Percentiles rank a stretch among this genome's conserved stretches.
Evolutionary conservation across 2,797 vertebrate genomes (phyloP).

Genomic region (Enteromius trimaculatus): DNA sequence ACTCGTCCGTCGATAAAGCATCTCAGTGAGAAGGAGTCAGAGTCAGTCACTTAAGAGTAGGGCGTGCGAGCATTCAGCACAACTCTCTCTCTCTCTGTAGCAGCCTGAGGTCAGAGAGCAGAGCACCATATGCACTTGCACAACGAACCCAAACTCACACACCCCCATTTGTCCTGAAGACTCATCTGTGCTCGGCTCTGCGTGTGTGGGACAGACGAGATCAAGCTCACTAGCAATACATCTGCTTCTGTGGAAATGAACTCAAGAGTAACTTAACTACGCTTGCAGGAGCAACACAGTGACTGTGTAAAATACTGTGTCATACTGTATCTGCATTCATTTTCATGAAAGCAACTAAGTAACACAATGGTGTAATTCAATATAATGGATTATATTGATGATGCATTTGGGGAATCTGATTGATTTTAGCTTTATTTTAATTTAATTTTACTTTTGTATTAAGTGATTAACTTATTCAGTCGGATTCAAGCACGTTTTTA

Average conservation of each 20-base stretch:
- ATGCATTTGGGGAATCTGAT: neutral
- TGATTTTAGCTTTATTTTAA: neutral
- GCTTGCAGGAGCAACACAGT: neutral
- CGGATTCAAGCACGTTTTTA: neutral
- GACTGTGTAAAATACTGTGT: neutral
- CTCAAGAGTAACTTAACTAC: neutral
- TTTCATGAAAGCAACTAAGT: neutral
- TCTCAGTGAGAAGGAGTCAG: slow-evolving; percentile 1
- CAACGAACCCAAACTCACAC: slow-evolving; percentile 69
- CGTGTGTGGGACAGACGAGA: slow-evolving; percentile 14
- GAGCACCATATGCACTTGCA: slow-evolving; percentile 78
- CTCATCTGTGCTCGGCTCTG: slow-evolving; percentile 52
- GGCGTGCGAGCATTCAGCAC: slow-evolving; percentile 4
- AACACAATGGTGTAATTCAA: neutral
- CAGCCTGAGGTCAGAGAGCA: slow-evolving; percentile 71
- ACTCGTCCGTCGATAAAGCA: slow-evolving; percentile 18
- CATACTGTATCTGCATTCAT: neutral
- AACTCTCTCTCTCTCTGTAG: slow-evolving; percentile 40
- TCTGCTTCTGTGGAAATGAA: slow-evolving; percentile 2
- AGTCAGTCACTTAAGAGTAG: slow-evolving; percentile 53
- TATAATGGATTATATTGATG: neutral
- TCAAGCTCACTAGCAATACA: slow-evolving; percentile 32
- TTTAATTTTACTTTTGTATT: neutral
- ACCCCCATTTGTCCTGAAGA: slow-evolving; percentile 53
- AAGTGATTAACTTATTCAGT: neutral